phyloP scores from a whole-genome alignment of 2,113 vertebrate species.

The Caretta caretta region DNA sequence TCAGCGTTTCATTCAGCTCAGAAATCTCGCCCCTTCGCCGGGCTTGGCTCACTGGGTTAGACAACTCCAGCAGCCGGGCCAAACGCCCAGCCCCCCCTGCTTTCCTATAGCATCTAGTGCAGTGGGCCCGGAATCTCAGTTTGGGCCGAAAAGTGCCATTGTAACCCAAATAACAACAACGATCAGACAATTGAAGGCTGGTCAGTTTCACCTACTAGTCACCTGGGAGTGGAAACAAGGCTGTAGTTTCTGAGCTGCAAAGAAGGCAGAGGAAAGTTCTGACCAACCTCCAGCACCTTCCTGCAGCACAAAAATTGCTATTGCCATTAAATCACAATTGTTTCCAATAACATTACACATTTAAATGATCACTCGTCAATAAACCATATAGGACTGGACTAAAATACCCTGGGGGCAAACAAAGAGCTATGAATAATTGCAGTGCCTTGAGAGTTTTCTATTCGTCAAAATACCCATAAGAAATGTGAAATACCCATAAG shows the following conservation, averaged over 20 bases:
- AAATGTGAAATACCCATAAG: background rate
- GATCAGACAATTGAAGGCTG: too few relatives aligned
- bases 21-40: too few relatives aligned
- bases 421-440: background rate
- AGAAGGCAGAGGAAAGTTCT: background rate
- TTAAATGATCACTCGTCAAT: rapidly evolving
- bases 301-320: background rate
- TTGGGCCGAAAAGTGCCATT: too few relatives aligned
- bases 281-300: background rate
- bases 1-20: too few relatives aligned
- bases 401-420: background rate
- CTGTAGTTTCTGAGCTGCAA: background rate
- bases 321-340: background rate
- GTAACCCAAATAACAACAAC: too few relatives aligned
- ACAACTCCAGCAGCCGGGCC: too few relatives aligned
- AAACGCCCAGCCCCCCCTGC: too few relatives aligned
- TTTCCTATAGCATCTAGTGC: too few relatives aligned
- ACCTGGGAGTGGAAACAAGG: background rate
- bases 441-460: background rate
- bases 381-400: rapidly evolving
- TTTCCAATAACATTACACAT: background rate
- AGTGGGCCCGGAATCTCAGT: too few relatives aligned
- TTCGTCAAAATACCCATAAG: background rate
- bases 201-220: background rate
- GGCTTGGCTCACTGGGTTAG: too few relatives aligned